A percentile compares a stretch with the other conserved stretches of the same genome.
These are phyloP conservation scores for Halcyon chelicuti DNA, from an alignment of 2,797 vertebrate species.

Conservation along the genomic window DNA sequence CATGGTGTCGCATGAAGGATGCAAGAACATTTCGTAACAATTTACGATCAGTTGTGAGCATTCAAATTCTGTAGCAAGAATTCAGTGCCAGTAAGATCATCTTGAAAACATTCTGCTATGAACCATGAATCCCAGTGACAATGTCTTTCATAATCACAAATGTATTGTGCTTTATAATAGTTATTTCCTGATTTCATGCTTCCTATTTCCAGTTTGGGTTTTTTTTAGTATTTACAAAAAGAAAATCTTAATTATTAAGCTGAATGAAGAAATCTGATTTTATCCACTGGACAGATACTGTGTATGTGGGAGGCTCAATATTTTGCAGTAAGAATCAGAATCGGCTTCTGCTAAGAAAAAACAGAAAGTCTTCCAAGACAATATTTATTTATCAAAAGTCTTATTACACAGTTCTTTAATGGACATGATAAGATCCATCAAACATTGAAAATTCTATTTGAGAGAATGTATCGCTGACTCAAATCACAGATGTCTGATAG, in stretches of 20 bases:
- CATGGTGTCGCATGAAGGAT: background rate
- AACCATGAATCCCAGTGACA: background rate
- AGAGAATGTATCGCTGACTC: background rate
- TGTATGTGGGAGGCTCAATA: background rate
- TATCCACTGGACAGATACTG: background rate
- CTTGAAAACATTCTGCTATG: background rate
- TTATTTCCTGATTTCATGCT: background rate
- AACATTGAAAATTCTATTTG: background rate
- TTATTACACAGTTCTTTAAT: background rate
- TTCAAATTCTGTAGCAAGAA: background rate
- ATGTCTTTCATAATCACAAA: background rate
- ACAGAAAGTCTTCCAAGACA: background rate
- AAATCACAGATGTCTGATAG: background rate
- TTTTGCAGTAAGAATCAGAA: background rate
- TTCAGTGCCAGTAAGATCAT: background rate
- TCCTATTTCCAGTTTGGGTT: background rate
- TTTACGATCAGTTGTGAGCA: background rate
- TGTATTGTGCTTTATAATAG: too few relatives aligned
- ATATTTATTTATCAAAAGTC: background rate
- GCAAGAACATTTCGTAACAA: background rate
- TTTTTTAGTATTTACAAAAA: background rate
- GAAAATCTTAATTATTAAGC: background rate
- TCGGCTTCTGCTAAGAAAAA: background rate
- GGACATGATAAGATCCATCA: background rate
- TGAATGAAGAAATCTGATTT: background rate